A percentile compares a stretch with the other conserved stretches of the same genome.
Evolutionary conservation across 2,113 vertebrate genomes (phyloP).

Genomic region (Actenoides lindsayi): DNA sequence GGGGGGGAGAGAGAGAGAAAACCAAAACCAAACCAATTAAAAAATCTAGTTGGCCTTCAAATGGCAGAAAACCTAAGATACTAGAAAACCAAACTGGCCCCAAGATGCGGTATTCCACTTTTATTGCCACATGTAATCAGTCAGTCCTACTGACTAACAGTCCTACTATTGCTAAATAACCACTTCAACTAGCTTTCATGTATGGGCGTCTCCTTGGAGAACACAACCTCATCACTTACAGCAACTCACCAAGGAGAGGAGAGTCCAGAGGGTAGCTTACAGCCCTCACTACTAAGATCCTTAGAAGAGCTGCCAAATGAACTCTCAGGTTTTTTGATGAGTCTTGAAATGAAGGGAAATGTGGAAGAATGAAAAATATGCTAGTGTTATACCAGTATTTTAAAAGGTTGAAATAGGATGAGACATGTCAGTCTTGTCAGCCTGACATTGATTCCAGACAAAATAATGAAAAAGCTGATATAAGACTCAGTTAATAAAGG

Average conservation of each 20-base stretch:
- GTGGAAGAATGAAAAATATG: conserved; percentile 42
- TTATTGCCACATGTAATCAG: not conserved
- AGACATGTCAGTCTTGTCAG: conserved; percentile 64
- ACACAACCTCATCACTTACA: not conserved
- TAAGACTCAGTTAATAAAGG: conserved; percentile 65
- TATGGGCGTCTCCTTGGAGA: not conserved
- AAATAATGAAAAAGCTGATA: conserved; percentile 69
- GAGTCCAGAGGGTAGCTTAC: not conserved
- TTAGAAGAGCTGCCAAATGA: conserved; percentile 11
- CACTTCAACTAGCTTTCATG: not conserved
- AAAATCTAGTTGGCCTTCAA: not conserved
- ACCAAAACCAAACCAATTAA: not conserved
- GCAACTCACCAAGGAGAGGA: not conserved
- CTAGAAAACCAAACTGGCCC: not conserved
- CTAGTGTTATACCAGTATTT: conserved; percentile 54
- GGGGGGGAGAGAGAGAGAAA: too few relatives aligned
- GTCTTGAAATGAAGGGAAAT: conserved; percentile 36
- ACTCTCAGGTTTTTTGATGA: not conserved
- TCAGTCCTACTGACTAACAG: not conserved
- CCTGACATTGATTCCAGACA: conserved; percentile 67
- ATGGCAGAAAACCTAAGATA: not conserved
- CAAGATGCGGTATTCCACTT: not conserved
- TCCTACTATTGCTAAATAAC: too few relatives aligned
- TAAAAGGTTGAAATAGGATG: conserved; percentile 65
- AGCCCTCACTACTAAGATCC: not conserved